A percentile compares a stretch with the other conserved stretches of the same genome.
Evolutionary conservation across 2,888 invertebrate genomes (phyloP).

Genomic region (Microctonus aethiopoides): DNA sequence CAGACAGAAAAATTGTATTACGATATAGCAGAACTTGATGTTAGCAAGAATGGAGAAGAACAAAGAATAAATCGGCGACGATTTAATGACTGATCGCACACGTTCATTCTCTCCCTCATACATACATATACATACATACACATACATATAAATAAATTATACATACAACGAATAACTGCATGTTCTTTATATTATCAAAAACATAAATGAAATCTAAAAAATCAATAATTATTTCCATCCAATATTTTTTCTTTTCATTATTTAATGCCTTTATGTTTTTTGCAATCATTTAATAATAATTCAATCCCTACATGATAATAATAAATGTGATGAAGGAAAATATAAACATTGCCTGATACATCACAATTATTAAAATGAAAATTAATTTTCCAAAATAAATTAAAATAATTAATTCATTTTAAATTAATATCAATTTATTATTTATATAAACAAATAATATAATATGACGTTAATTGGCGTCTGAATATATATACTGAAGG

Average conservation of each 20-base stretch:
- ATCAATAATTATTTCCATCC: not conserved
- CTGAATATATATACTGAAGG: not conserved
- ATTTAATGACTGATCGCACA: conserved; percentile 65
- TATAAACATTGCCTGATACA: no score
- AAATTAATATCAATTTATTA: no score
- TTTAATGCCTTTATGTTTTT: conserved; percentile 59
- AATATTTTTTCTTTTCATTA: conserved; percentile 41
- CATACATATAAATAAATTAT: not conserved
- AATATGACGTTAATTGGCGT: no score
- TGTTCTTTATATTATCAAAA: not conserved
- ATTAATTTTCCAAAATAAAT: no score
- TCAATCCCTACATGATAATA: no score
- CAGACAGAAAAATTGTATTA: not conserved
- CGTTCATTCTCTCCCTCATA: conserved; percentile 50
- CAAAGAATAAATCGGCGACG: conserved; percentile 62
- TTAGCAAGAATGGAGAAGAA: conserved; percentile 47
- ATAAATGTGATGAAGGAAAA: no score
- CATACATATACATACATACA: conserved; percentile 26
- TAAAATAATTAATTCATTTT: no score
- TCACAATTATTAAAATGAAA: no score
- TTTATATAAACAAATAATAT: not conserved
- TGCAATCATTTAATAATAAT: no score
- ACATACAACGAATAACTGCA: not conserved
- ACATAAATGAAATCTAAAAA: no score
- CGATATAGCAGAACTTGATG: not conserved